These are phyloP conservation scores for Lepisosteus oculatus DNA, from an alignment of 2,113 vertebrate species.

Conservation along the genomic window DNA sequence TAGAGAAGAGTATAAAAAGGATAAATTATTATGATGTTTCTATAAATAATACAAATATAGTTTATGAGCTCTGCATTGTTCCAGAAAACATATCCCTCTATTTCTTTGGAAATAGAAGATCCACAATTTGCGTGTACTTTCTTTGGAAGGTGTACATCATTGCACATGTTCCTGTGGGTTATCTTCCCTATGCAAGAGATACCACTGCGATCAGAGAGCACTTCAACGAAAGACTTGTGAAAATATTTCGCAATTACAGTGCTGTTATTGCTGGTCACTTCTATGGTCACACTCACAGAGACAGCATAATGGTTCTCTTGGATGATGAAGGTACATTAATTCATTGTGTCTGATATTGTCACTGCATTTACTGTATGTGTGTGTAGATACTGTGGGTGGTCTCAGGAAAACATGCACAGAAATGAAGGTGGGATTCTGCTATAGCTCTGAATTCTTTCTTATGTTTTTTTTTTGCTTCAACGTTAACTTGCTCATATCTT, in stretches of 20 bases:
- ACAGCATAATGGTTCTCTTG: conserved; percentile 88
- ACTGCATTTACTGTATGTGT: no score
- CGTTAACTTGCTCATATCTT: conserved; percentile 3
- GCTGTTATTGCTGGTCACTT: conserved; percentile 82
- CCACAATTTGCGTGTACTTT: conserved; percentile 17
- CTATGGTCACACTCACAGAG: conserved; percentile 91
- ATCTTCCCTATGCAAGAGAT: conserved; percentile 67
- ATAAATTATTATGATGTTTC: no score
- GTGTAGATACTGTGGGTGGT: no score
- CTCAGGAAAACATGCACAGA: no score
- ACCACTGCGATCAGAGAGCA: conserved; percentile 68
- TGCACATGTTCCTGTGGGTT: conserved; percentile 86
- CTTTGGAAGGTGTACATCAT: conserved; percentile 83
- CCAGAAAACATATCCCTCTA: no score
- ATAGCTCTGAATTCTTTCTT: no score
- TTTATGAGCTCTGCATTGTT: no score
- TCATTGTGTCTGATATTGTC: conserved; percentile 15
- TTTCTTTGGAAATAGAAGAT: no score
- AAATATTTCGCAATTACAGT: conserved; percentile 80
- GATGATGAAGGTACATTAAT: conserved; percentile 70
- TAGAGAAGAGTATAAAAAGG: no score
- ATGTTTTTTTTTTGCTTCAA: no score
- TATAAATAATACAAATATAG: no score
- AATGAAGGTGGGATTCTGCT: no score
- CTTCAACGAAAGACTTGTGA: conserved; percentile 80